Base-by-base conservation (phyloP, 2,888 invertebrate species). In the Ditylenchus weischeri region DNA sequence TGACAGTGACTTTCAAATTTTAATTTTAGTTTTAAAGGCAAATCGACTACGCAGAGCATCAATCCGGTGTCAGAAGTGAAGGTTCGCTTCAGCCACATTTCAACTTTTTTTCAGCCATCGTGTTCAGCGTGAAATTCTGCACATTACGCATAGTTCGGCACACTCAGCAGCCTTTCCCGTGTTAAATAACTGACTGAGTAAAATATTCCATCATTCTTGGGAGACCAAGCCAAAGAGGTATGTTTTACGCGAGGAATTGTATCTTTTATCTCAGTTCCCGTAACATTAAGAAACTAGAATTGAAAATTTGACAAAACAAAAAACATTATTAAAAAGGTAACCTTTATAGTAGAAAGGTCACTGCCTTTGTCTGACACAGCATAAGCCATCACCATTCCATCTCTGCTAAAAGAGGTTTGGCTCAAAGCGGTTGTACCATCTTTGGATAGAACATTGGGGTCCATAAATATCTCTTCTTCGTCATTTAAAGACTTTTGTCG, bases 141-240 rank as follows among this genome's bases (percentile, higher is more conserved):
- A n/a, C n/a, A n/a, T n/a, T n/a, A n/a, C n/a, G n/a, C n/a, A n/a
- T n/a, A n/a, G n/a, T n/a, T n/a, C n/a, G n/a, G n/a, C n/a, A n/a
- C n/a, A n/a, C n/a, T n/a, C n/a, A n/a, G n/a, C n/a, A n/a, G n/a
- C n/a, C n/a, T 51, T 51, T 8, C 6, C 51, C 6, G 51, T 62
- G 35, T 29, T n/a, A 21, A 57, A 71, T 19, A 38, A 23, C 64
- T 15, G 47, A 73, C 75, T 69, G 79, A 80, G 64, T 96, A 98
- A 85, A 98, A 96, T 76, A 96, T 87, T 54, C 96, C 96, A 81
- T 89, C 88, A 84, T 93, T 90, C 84, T 98, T 94, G 83, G 92
- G 91, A 38, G 91, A 92, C 95, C 95, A 98, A 0, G 91, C 88
- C 85, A 95, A 88, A 15, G 89, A 88, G 0, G 93, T 90, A 84